These are phyloP conservation scores for Peucedramus taeniatus DNA, from an alignment of 2,113 vertebrate species.

Conservation along the genomic window DNA sequence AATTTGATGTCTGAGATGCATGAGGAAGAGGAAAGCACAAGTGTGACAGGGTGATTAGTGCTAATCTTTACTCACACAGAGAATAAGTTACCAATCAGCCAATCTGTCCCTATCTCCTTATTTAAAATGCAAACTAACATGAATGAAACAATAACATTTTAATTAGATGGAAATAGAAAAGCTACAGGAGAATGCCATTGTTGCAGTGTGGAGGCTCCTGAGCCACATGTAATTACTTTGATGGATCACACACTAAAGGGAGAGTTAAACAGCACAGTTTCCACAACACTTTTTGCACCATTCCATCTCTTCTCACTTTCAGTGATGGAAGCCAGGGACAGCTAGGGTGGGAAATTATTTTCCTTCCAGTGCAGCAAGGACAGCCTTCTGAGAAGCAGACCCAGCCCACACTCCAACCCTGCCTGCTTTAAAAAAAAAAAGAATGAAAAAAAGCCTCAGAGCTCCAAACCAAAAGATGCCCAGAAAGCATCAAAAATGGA, in stretches of 20 bases:
- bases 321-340: not conserved
- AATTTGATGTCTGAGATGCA: not conserved
- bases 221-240: not conserved
- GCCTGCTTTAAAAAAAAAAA: not conserved
- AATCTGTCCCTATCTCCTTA: not conserved
- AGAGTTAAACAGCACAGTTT: not conserved
- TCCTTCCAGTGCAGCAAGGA: not conserved
- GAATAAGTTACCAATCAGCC: not conserved
- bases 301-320: not conserved
- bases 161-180: conserved; percentile 33
- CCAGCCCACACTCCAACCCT: not conserved
- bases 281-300: not conserved
- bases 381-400: not conserved
- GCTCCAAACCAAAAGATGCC: not conserved
- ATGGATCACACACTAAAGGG: not conserved
- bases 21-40: not conserved
- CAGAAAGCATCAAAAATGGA: not conserved
- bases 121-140: not conserved
- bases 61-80: not conserved
- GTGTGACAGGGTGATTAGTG: not conserved
- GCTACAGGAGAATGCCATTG: not conserved
- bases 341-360: not conserved
- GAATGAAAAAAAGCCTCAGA: not conserved
- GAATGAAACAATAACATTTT: conserved; percentile 31
- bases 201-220: not conserved